Percentiles rank a stretch among this genome's conserved stretches.
These are phyloP conservation scores for Vultur gryphus DNA, from an alignment of 2,797 vertebrate species.

Conservation along the genomic window DNA sequence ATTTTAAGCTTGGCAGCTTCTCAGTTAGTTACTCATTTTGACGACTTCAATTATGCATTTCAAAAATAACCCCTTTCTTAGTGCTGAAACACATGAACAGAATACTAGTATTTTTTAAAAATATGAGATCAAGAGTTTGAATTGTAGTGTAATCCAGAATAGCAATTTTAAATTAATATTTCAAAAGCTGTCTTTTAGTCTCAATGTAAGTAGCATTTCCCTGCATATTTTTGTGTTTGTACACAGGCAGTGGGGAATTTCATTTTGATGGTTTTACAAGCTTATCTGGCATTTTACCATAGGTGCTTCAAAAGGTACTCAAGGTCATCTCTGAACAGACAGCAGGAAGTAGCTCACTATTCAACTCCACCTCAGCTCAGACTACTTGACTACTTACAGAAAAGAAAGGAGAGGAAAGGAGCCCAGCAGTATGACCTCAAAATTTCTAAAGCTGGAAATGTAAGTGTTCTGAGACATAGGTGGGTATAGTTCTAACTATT, in stretches of 20 bases:
- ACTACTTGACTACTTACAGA: constrained; percentile 94
- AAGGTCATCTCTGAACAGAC: constrained; percentile 89
- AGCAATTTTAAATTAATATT: neutral
- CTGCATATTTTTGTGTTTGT: neutral
- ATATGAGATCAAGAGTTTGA: neutral
- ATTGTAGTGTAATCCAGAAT: neutral
- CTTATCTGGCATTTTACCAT: neutral
- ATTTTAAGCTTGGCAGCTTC: neutral
- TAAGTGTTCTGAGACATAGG: constrained; percentile 63
- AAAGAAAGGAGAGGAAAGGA: constrained; percentile 91
- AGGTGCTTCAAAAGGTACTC: constrained; percentile 96
- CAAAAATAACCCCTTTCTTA: neutral
- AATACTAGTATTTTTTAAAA: neutral
- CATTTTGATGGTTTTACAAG: neutral
- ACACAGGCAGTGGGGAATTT: neutral
- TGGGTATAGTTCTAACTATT: neutral
- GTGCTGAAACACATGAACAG: neutral
- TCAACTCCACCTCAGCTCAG: constrained; percentile 89
- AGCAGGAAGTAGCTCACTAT: constrained; percentile 90
- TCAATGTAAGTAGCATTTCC: neutral
- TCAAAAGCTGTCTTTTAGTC: neutral
- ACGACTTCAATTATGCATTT: neutral
- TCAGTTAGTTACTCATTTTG: neutral
- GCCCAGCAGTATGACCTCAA: constrained; percentile 92
- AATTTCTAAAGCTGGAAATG: constrained; percentile 97